phyloP scores from a whole-genome alignment of 2,888 invertebrate genomes.

The Platerodrilus igneus region DNA sequence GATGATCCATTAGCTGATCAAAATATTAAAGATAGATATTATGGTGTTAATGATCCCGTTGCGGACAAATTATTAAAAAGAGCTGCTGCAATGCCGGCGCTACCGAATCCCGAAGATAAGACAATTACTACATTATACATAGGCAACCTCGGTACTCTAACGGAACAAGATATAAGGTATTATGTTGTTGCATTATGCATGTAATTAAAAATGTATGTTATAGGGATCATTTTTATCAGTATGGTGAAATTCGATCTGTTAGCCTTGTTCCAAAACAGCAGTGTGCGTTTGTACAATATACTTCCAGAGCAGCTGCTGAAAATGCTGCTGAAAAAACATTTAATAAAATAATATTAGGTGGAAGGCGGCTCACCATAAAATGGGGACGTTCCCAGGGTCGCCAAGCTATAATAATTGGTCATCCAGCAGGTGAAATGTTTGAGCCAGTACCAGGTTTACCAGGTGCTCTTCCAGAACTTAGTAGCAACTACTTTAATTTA shows the following conservation, averaged over 20 bases:
- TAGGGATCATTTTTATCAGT: slow-evolving; percentile 96
- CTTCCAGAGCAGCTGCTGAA: slow-evolving; percentile 84
- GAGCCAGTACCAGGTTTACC: slow-evolving; percentile 78
- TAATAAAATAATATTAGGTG: slow-evolving; percentile 80
- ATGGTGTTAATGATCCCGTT: slow-evolving; percentile 93
- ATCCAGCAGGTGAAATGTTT: slow-evolving; percentile 52
- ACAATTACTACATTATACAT: slow-evolving; percentile 95
- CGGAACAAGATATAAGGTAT: slow-evolving; percentile 78
- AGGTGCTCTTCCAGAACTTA: slow-evolving; percentile 61
- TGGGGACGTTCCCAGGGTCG: slow-evolving; percentile 96
- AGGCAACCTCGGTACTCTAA: slow-evolving; percentile 89
- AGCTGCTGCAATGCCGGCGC: slow-evolving; percentile 88
- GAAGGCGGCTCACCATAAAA: slow-evolving; percentile 90
- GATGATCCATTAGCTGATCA: slow-evolving; percentile 95
- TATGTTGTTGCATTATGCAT: background rate
- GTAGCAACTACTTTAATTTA: slow-evolving; percentile 67
- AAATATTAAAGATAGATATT: slow-evolving; percentile 91
- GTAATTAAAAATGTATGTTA: slow-evolving; percentile 20
- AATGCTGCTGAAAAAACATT: slow-evolving; percentile 93
- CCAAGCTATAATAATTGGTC: slow-evolving; percentile 51
- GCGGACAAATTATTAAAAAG: slow-evolving; percentile 88
- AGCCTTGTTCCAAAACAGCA: slow-evolving; percentile 90
- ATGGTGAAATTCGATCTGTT: slow-evolving; percentile 93
- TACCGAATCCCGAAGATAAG: slow-evolving; percentile 93
- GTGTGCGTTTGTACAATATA: slow-evolving; percentile 97